Evolutionary conservation across 2,113 vertebrate genomes (phyloP), one percentile per base, ranked within the genome.

Genomic region (Pungitius pungitius): DNA sequence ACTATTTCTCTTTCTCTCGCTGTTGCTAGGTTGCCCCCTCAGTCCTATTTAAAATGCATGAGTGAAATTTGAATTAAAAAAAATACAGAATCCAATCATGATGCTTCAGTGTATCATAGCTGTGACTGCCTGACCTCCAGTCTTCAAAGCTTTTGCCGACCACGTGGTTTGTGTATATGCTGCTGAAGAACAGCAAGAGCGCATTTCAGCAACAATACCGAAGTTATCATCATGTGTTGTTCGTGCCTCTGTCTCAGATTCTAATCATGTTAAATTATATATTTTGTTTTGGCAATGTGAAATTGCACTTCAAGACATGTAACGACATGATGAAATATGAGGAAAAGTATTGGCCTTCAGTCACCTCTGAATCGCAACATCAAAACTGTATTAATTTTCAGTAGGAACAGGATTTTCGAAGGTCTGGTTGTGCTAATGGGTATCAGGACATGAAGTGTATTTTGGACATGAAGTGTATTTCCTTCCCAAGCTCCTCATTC

Each of bases 1-100:
- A 33, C 43, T 12, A 45, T 30, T 39, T 61, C 9, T 73, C 1
- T 39, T 35, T 27, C 63, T 59, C 9, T 20, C 45, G 37, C 30
- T 55, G 37, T 76, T 76, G 54, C 61, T 67, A 60, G 55, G 49
- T 56, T 72, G 30, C 62, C 20, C 20, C 33, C n/a, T 58, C 42
- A 35, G 20, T 51, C n/a, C 49, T 24, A 42, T 39, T 59, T 69
- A 30, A 69, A 64, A 47, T 68, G 51, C 74, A 64, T 42, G 18
- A 12, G 69, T 62, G n/a, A 65, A 45, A n/a, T 68, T 81, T 8
- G 43, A 43, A 18, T 54, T 2, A 56, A 57, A 57, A 73, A 58
- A 42, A 49, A 35, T 40, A 42, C 1, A 27, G n/a, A 17, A 17
- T 68, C 12, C 1, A 3, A 45, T 71, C 26, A 56, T 61, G 43